A percentile compares a stretch with the other conserved stretches of the same genome.
Evolutionary conservation across 1,140 invertebrate genomes (phyloP).

Genomic region (Bombus haemorrhoidalis): DNA sequence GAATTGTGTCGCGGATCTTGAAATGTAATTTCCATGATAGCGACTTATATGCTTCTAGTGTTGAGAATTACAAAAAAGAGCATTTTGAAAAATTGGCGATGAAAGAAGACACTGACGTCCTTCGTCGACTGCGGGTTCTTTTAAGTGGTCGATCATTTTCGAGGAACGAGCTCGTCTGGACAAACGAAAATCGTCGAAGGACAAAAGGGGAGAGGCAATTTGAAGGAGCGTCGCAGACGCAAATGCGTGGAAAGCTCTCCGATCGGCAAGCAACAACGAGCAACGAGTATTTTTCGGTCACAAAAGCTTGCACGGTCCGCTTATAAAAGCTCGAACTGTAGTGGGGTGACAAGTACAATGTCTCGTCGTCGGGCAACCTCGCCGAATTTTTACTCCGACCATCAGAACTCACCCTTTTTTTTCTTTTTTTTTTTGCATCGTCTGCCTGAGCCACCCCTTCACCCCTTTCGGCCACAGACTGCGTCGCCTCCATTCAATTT

Average conservation of each 20-base stretch:
- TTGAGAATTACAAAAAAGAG: too few species aligned
- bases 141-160: background rate
- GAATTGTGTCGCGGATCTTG: too few species aligned
- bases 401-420: constrained; percentile 36
- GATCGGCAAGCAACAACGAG: constrained; percentile 23
- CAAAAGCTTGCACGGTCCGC: constrained; percentile 21
- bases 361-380: constrained; percentile 43
- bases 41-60: too few species aligned
- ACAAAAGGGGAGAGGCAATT: background rate
- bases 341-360: constrained; percentile 55
- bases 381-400: constrained; percentile 51
- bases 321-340: constrained; percentile 34
- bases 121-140: background rate
- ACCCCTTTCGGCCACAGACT: background rate
- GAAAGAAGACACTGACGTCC: too few species aligned
- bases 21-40: too few species aligned
- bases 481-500: constrained; percentile 61
- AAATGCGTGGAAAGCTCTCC: constrained; percentile 8
- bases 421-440: constrained; percentile 12
- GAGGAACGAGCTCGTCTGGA: background rate
- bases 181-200: background rate
- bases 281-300: constrained; percentile 29
- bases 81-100: too few species aligned
- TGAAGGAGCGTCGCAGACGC: background rate
- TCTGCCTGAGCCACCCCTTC: background rate